Evolutionary conservation across 2,797 vertebrate genomes (phyloP).

Genomic region (Triplophysa bombifrons): DNA sequence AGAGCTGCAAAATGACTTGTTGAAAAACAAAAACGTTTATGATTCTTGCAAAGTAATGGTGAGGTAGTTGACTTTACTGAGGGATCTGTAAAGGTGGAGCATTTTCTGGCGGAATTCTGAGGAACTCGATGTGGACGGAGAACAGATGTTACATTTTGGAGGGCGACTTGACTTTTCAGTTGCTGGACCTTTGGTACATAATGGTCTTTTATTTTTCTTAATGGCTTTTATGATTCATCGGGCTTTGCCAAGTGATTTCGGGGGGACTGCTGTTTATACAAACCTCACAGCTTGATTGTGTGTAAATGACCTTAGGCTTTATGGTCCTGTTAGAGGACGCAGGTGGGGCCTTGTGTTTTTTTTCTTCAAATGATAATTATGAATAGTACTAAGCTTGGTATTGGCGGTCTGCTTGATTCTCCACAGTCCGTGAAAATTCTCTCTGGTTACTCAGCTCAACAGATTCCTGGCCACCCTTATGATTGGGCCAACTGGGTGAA

Average conservation of each 20-base stretch:
- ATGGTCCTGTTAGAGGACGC: slow-evolving; percentile 20
- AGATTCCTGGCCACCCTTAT: slow-evolving; percentile 43
- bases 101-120: not conserved
- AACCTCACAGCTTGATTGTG: slow-evolving; percentile 36
- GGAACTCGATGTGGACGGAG: slow-evolving; percentile 8
- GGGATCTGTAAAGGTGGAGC: slow-evolving; percentile 11
- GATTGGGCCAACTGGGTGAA: slow-evolving; percentile 55
- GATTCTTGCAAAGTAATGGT: not conserved
- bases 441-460: slow-evolving; percentile 33
- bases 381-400: slow-evolving; percentile 9
- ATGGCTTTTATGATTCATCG: slow-evolving; percentile 62
- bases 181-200: slow-evolving; percentile 57
- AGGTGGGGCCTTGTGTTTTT: slow-evolving; percentile 19
- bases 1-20: slow-evolving; percentile 8
- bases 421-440: slow-evolving; percentile 12
- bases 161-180: slow-evolving; percentile 30
- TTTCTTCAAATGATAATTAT: not conserved
- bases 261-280: slow-evolving; percentile 45
- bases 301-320: slow-evolving; percentile 37
- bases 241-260: slow-evolving; percentile 52
- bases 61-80: not conserved
- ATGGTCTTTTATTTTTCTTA: slow-evolving; percentile 58
- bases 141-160: slow-evolving; percentile 2
- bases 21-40: slow-evolving; percentile 20
- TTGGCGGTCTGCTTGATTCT: slow-evolving; percentile 38